These are phyloP conservation scores for Pantala flavescens DNA, from an alignment of 1,140 invertebrate species.

Conservation along the genomic window DNA sequence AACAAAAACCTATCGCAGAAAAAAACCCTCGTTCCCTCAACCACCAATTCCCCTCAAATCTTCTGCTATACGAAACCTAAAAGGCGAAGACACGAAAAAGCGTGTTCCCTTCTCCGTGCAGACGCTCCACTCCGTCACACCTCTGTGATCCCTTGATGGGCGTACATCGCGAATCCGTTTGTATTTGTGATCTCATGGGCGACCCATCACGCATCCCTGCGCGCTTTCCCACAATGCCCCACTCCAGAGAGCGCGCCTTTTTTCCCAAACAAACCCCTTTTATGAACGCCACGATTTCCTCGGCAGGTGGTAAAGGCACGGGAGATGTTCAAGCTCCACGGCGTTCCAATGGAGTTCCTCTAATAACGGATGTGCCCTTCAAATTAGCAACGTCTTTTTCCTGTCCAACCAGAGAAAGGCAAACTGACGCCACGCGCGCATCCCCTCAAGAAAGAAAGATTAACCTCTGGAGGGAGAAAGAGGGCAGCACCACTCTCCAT, in stretches of 20 bases:
- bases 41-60: not conserved
- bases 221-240: not conserved
- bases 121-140: not conserved
- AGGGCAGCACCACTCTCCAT: too few species aligned
- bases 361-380: slow-evolving; percentile 5
- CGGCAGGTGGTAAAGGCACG: not conserved
- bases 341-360: not conserved
- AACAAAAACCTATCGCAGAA: too few species aligned
- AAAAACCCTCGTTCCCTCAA: too few species aligned
- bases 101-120: not conserved
- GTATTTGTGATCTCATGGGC: not conserved
- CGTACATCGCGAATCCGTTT: not conserved
- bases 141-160: too few species aligned
- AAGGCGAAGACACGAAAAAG: not conserved
- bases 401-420: not conserved
- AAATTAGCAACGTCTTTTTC: slow-evolving; percentile 2
- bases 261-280: not conserved
- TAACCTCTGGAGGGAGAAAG: too few species aligned
- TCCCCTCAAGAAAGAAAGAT: too few species aligned
- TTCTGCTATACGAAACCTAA: not conserved
- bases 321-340: not conserved
- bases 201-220: not conserved
- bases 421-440: not conserved
- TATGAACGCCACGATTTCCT: not conserved
- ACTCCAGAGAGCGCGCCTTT: not conserved